Conservation (phyloP, 2,888 invertebrate species). For the Campopleginae sp. region DNA sequence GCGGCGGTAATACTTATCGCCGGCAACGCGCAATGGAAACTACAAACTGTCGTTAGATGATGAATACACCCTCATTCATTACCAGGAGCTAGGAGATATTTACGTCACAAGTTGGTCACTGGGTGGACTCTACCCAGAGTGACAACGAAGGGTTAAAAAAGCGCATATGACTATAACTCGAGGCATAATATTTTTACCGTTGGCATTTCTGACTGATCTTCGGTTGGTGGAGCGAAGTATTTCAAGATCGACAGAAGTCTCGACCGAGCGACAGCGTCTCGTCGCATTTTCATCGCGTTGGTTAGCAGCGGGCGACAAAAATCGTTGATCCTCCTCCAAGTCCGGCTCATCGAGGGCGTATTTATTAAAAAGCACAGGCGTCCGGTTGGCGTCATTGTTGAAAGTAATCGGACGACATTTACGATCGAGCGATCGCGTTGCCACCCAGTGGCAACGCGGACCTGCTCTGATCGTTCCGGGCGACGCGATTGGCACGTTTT, state of each 20-base stretch:
- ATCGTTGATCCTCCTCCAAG: conserved; percentile 5
- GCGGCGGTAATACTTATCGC: too few species aligned
- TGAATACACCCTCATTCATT: too few species aligned
- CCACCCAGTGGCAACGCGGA: conserved; percentile 74
- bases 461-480: conserved; percentile 75
- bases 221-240: conserved; percentile 68
- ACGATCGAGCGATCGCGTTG: conserved; percentile 80
- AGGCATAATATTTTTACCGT: conserved; percentile 44
- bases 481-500: conserved; percentile 40
- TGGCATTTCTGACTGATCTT: conserved; percentile 51
- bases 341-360: conserved; percentile 86
- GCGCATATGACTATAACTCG: too few species aligned
- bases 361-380: conserved; percentile 89
- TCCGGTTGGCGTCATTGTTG: conserved; percentile 83
- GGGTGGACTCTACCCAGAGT: too few species aligned
- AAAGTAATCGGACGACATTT: conserved; percentile 78
- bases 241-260: conserved; percentile 64
- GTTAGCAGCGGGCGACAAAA: conserved; percentile 61
- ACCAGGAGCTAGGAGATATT: too few species aligned
- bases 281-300: conserved; percentile 38
- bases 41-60: too few species aligned
- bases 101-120: too few species aligned
- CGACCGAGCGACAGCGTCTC: conserved; percentile 78
- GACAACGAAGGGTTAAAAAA: too few species aligned
- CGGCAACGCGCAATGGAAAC: too few species aligned